Conservation (phyloP, 2,888 invertebrate species). For the Caenorhabditis angaria region DNA sequence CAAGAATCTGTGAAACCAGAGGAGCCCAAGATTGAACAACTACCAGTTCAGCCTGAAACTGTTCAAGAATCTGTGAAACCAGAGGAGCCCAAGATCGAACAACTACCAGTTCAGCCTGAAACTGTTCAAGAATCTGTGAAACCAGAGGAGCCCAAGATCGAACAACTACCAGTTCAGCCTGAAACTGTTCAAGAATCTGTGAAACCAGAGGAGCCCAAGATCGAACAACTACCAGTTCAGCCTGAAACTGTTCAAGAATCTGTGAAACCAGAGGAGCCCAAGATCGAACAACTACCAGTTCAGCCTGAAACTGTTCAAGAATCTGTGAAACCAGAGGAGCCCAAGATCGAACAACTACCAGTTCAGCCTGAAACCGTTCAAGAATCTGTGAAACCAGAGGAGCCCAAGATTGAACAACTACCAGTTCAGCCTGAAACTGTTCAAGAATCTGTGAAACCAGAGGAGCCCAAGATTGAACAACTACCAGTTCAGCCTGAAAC, state of each 20-base stretch:
- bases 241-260: slow-evolving; percentile 5
- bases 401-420: slow-evolving; percentile 7
- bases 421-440: no score
- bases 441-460: no score
- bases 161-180: no score
- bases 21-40: slow-evolving; percentile 9
- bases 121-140: slow-evolving; percentile 5
- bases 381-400: slow-evolving; percentile 13
- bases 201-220: neutral
- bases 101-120: slow-evolving; percentile 10
- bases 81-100: neutral
- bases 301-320: no score
- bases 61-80: no score
- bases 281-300: slow-evolving; percentile 3
- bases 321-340: no score
- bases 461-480: slow-evolving; percentile 1
- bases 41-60: no score
- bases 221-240: slow-evolving; percentile 10
- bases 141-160: slow-evolving; percentile 12
- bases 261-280: slow-evolving; percentile 15
- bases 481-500: slow-evolving; percentile 10
- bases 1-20: slow-evolving; percentile 12
- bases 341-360: slow-evolving; percentile 7
- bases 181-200: no score
- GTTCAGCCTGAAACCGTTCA: slow-evolving; percentile 9